Conservation (phyloP, 2,797 vertebrate species). For the Micrastur ruficollis region DNA sequence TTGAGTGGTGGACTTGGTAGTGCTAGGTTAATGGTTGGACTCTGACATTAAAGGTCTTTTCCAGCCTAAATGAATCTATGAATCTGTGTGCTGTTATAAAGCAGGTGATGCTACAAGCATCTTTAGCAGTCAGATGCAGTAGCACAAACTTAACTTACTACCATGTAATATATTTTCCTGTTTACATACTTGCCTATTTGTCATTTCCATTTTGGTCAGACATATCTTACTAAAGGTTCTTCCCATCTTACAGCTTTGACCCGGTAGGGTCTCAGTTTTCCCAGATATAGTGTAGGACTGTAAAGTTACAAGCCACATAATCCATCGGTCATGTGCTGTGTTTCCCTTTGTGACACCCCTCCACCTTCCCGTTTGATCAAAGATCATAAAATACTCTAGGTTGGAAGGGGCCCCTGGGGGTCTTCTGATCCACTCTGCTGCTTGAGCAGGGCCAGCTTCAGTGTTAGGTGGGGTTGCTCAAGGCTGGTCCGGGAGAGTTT, state of each 20-base stretch:
- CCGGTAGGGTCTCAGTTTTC: background rate
- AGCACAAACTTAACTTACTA: background rate
- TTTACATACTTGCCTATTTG: background rate
- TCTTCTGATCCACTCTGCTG: background rate
- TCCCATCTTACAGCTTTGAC: background rate
- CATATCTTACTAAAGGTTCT: background rate
- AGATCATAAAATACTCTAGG: background rate
- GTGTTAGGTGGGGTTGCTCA: background rate
- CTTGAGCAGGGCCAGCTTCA: background rate
- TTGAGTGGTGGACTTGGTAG: too few relatives aligned
- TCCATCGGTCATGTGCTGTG: background rate
- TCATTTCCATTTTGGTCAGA: background rate
- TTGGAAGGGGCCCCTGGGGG: background rate
- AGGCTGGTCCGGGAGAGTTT: background rate
- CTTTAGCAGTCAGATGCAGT: background rate
- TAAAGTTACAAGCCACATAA: background rate
- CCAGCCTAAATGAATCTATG: too few relatives aligned
- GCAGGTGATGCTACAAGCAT: background rate
- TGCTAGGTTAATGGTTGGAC: too few relatives aligned
- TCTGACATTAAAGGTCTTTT: too few relatives aligned
- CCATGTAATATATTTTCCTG: accelerated
- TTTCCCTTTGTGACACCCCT: background rate
- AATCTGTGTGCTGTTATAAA: background rate
- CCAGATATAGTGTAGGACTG: background rate
- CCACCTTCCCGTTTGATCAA: background rate